These are phyloP conservation scores for Heliconius cydno DNA, from an alignment of 2,888 invertebrate species.

Conservation along the genomic window DNA sequence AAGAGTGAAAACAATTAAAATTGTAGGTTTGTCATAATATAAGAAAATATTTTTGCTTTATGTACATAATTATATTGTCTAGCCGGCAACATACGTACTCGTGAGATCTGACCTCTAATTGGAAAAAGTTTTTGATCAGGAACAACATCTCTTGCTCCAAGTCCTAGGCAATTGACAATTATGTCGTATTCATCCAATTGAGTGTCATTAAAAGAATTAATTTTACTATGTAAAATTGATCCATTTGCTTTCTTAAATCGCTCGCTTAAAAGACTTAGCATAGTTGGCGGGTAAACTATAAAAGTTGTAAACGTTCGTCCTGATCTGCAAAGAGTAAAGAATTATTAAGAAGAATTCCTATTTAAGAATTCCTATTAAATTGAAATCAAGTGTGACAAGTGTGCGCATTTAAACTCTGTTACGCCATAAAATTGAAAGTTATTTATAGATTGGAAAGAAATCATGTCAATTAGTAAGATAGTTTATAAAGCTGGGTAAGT, in stretches of 20 bases:
- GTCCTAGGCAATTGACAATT: conserved; percentile 91
- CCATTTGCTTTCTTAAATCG: conserved; percentile 86
- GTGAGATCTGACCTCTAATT: conserved; percentile 89
- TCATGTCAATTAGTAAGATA: no score
- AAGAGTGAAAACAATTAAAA: no score
- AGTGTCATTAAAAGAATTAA: conserved; percentile 64
- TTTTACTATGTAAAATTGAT: conserved; percentile 66
- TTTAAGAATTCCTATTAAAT: no score
- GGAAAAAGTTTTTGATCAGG: conserved; percentile 85
- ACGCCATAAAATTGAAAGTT: no score
- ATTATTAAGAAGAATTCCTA: neutral
- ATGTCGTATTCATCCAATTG: conserved; percentile 85
- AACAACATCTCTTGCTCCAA: conserved; percentile 85
- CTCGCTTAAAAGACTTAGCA: conserved; percentile 87
- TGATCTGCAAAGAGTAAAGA: conserved; percentile 66
- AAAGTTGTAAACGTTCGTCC: conserved; percentile 87
- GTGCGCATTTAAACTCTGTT: no score
- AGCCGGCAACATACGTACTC: conserved; percentile 4
- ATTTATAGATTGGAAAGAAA: no score
- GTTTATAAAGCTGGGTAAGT: no score
- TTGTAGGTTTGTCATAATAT: no score
- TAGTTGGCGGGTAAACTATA: conserved; percentile 85
- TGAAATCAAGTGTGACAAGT: no score
- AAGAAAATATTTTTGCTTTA: neutral
- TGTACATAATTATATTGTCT: neutral